phyloP scores from a whole-genome alignment of 2,888 invertebrate genomes.

The Zaprionus lineosus region DNA sequence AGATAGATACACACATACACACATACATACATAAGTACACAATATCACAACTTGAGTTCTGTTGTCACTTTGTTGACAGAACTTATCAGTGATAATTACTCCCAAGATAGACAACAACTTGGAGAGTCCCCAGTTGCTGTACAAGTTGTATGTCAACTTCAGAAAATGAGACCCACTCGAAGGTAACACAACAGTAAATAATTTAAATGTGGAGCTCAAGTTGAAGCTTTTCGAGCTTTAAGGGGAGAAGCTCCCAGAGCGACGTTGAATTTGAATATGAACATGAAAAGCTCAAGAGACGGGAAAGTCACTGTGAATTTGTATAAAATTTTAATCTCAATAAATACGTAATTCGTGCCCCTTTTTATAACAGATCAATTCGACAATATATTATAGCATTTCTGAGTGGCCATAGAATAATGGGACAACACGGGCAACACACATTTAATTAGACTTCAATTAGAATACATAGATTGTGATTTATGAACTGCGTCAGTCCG shows the following conservation, averaged over 20 bases:
- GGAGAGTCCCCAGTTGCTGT: conserved; percentile 15
- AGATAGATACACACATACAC: too few relatives aligned
- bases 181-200: conserved; percentile 6
- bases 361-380: not conserved
- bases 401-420: not conserved
- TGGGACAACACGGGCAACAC: not conserved
- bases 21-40: too few relatives aligned
- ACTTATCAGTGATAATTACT: conserved; percentile 46
- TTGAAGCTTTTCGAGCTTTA: not conserved
- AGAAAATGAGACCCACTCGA: conserved; percentile 19
- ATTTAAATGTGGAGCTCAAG: conserved; percentile 16
- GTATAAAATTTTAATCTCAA: too few relatives aligned
- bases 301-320: too few relatives aligned
- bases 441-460: conserved; percentile 49
- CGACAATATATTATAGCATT: conserved; percentile 21
- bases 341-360: not conserved
- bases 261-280: too few relatives aligned
- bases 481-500: conserved; percentile 30
- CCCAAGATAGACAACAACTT: conserved; percentile 12
- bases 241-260: too few relatives aligned
- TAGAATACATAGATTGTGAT: conserved; percentile 33
- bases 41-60: conserved; percentile 31
- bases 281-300: too few relatives aligned
- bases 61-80: conserved; percentile 27
- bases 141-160: conserved; percentile 26